Base-by-base conservation (phyloP, 2,113 vertebrate genomes). In the Ochotona curzoniae region DNA sequence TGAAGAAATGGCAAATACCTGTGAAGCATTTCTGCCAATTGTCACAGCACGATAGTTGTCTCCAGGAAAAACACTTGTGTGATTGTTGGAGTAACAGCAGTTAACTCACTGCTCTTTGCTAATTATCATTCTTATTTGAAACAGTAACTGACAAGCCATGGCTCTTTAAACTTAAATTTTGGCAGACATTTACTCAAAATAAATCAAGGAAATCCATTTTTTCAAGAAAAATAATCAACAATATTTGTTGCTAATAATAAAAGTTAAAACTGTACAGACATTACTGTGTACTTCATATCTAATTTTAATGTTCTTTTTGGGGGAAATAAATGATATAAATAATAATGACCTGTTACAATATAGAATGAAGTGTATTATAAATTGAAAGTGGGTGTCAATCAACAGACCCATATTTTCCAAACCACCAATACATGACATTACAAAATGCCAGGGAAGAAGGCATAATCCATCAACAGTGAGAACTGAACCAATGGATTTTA, bases 181-280 rank as follows among this genome's bases (percentile, higher is more conserved):
- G 8, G 11, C 30, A 70, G 38, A 74, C 3, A 89, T 57, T 51
- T 80, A 90, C 69, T 92, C 28, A 94, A 44, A 63, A 74, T 64
- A 91, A 71, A 74, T n/a, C 44, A 83, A 90, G 13, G 60, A 1
- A 93, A 28, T 0, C 80, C 23, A 73, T 60, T 13, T 57, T n/a
- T 83, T 76, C 38, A 86, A 94, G 14, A 20, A 84, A 94, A 79
- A 67, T 7, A 81, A 70, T 10, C 63, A 73, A 92, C 0, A 35
- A 2, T 32, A 81, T 51, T 73, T 76, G 38, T 32, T 87, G 14
- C 51, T 64, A 85, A 74, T 47, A 87, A 82, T 17, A 83, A 61
- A 83, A 91, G 32, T 79, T 1, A 67, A 80, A 89, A 54, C 25
- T 14, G 66, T 38, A n/a, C 21, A 61, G 17, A 70, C 79, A 47